These are phyloP conservation scores for Caenorhabditis tropicalis DNA, from an alignment of 1,140 invertebrate genomes.

Conservation along the genomic window DNA sequence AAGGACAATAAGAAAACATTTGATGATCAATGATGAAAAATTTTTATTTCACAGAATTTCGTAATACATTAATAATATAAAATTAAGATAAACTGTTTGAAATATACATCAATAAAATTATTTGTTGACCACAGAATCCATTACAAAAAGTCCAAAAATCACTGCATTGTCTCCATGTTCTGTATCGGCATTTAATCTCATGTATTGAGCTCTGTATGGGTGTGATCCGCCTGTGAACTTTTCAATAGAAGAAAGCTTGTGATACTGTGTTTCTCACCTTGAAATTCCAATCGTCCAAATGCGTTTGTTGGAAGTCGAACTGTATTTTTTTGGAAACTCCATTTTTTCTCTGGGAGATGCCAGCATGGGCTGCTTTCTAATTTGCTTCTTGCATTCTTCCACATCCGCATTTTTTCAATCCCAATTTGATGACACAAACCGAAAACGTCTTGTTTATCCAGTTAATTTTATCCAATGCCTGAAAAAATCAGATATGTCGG, in stretches of 20 bases:
- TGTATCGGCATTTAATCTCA: constrained; percentile 89
- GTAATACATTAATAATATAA: no score
- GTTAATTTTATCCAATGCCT: constrained; percentile 41
- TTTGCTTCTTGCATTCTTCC: constrained; percentile 46
- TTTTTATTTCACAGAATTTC: no score
- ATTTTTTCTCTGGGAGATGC: constrained; percentile 53
- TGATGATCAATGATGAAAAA: constrained; percentile 90
- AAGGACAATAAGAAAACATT: no score
- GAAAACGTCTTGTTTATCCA: constrained; percentile 43
- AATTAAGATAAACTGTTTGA: no score
- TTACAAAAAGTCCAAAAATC: no score
- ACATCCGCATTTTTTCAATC: constrained; percentile 58
- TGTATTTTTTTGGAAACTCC: constrained; percentile 64
- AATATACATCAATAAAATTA: no score
- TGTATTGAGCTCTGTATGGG: constrained; percentile 93
- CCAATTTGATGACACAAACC: constrained; percentile 50
- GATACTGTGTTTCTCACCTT: constrained; percentile 76
- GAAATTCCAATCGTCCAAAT: constrained; percentile 95
- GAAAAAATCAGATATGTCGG: neutral
- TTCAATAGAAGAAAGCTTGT: neutral
- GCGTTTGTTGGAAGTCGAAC: constrained; percentile 80
- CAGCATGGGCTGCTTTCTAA: no score
- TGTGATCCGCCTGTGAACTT: constrained; percentile 78
- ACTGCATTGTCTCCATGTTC: no score
- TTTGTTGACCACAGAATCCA: no score